A percentile compares a stretch with the other conserved stretches of the same genome.
phyloP scores from a whole-genome alignment of 2,888 invertebrate genomes.

The Lamellibrachia satsuma region DNA sequence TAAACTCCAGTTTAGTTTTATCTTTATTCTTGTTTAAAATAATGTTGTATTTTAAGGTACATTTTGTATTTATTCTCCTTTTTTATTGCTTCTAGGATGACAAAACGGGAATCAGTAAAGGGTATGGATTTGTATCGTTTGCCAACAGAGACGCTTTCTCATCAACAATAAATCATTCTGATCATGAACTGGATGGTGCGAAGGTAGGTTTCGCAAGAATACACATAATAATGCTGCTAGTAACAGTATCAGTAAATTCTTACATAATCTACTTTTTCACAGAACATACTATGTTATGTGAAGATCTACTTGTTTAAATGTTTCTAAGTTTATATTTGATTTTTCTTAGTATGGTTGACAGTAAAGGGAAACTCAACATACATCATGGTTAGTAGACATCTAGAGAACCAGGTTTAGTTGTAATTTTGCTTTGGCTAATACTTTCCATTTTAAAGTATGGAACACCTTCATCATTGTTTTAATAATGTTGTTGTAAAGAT shows the following conservation, averaged over 20 bases:
- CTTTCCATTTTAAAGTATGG: no score
- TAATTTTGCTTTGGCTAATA: no score
- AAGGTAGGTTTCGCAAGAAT: not conserved
- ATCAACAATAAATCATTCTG: slow-evolving; percentile 5
- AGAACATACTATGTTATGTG: not conserved
- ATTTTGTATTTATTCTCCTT: not conserved
- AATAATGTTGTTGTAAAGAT: no score
- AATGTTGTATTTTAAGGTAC: not conserved
- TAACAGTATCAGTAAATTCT: not conserved
- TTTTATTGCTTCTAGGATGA: slow-evolving; percentile 24
- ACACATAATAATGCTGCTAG: not conserved
- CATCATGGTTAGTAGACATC: no score
- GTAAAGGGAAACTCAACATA: no score
- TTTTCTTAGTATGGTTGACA: no score
- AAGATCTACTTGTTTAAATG: no score
- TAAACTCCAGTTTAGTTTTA: not conserved
- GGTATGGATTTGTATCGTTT: slow-evolving; percentile 35
- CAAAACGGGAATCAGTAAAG: slow-evolving; percentile 41
- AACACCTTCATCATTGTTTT: no score
- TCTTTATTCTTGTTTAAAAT: not conserved
- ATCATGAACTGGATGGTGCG: not conserved
- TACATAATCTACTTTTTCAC: not conserved
- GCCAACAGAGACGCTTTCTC: slow-evolving; percentile 6
- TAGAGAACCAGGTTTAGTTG: no score
- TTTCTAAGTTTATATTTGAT: no score